Evolutionary conservation across 1,140 invertebrate genomes (phyloP).

Genomic region (Trypoxylus dichotomus): DNA sequence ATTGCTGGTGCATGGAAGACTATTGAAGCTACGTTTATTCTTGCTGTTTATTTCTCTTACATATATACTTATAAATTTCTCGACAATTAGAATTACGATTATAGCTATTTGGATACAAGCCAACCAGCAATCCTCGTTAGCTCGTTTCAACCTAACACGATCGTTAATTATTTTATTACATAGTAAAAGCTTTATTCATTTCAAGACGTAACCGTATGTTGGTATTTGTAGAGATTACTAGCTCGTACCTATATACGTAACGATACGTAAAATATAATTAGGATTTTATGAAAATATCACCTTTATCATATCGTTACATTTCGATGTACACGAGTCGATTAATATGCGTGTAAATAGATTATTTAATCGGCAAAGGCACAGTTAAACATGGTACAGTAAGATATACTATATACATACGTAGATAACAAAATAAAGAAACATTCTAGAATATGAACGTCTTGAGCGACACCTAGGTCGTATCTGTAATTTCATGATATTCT

Average conservation of each 20-base stretch:
- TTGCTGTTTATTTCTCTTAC: background rate
- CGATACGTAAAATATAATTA: background rate
- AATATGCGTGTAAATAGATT: background rate
- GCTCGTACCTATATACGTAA: too few relatives aligned
- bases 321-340: background rate
- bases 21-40: background rate
- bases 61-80: background rate
- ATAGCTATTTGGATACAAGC: conserved; percentile 13
- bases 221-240: too few relatives aligned
- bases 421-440: background rate
- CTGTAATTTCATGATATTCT: too few relatives aligned
- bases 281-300: background rate
- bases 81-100: conserved; percentile 8
- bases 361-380: background rate
- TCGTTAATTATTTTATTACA: conserved; percentile 10
- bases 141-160: background rate
- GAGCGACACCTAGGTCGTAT: too few relatives aligned
- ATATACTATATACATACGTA: too few relatives aligned
- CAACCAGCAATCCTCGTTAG: background rate
- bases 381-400: background rate
- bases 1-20: too few relatives aligned
- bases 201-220: background rate
- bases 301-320: background rate
- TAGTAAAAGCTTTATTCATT: background rate
- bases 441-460: too few relatives aligned